phyloP scores from a whole-genome alignment of 2,113 vertebrate genomes.

The Pluvialis apricaria region DNA sequence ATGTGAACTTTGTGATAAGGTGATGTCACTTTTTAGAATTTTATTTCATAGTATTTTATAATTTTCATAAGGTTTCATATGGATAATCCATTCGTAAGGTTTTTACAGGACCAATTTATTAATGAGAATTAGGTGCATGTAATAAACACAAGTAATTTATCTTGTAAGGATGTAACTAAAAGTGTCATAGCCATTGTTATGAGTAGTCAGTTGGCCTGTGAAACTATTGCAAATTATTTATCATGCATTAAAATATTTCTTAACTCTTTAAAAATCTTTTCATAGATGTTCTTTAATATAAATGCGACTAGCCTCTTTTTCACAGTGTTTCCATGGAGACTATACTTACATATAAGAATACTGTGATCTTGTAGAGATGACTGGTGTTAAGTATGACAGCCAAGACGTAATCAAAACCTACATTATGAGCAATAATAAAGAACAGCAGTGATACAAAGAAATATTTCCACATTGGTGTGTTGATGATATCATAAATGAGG shows the following conservation, averaged over 20 bases:
- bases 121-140: neutral
- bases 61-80: neutral
- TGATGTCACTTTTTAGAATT: neutral
- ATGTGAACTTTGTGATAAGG: neutral
- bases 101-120: neutral
- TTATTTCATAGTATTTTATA: neutral
- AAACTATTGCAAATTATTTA: neutral
- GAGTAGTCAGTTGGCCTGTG: neutral
- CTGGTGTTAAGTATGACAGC: neutral
- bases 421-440: conserved; percentile 17
- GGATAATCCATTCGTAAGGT: neutral
- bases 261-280: neutral
- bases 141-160: neutral
- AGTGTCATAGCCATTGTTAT: neutral
- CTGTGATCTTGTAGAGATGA: neutral
- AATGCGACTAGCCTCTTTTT: neutral
- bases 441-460: conserved; percentile 15
- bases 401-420: conserved; percentile 10
- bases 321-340: neutral
- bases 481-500: conserved; percentile 50
- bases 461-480: neutral
- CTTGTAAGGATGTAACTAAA: neutral
- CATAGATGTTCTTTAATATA: neutral
- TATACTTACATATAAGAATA: neutral
- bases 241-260: neutral